A percentile compares a stretch with the other conserved stretches of the same genome.
Conservation (phyloP, 2,888 invertebrate species). For the Mythimna loreyi region DNA sequence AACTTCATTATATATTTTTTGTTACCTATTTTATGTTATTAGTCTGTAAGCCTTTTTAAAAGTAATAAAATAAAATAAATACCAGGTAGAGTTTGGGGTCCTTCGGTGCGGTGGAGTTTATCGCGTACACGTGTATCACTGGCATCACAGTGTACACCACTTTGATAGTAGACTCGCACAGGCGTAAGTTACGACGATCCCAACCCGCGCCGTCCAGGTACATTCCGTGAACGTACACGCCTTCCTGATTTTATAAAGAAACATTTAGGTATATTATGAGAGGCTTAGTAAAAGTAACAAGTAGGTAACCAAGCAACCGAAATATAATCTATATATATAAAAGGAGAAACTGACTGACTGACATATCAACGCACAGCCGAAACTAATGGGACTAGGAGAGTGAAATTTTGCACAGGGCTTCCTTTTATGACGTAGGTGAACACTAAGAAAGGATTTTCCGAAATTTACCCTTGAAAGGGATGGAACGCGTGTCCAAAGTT, state of each 20-base stretch:
- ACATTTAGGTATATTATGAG: slow-evolving; percentile 4
- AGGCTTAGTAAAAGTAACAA: neutral
- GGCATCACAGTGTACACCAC: slow-evolving; percentile 95
- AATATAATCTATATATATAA: neutral
- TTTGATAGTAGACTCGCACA: slow-evolving; percentile 95
- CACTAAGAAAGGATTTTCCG: too few relatives aligned
- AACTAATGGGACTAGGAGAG: too few relatives aligned
- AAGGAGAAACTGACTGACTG: too few relatives aligned
- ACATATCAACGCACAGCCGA: too few relatives aligned
- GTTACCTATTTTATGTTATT: too few relatives aligned
- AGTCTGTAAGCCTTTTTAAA: too few relatives aligned
- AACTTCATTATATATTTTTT: too few relatives aligned
- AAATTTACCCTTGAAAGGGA: too few relatives aligned
- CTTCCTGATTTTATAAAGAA: slow-evolving; percentile 90
- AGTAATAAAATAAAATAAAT: neutral
- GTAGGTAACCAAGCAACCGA: too few relatives aligned
- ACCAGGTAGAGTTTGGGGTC: slow-evolving; percentile 94
- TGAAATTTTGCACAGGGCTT: too few relatives aligned
- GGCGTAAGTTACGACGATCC: slow-evolving; percentile 93
- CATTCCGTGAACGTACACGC: slow-evolving; percentile 96
- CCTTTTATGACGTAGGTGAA: too few relatives aligned
- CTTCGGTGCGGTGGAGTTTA: slow-evolving; percentile 93
- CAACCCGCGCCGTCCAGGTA: slow-evolving; percentile 97
- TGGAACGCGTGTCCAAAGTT: too few relatives aligned
- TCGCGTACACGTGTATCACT: slow-evolving; percentile 95